Conservation (phyloP, 2,888 invertebrate species). For the Cantharis lateralis region DNA sequence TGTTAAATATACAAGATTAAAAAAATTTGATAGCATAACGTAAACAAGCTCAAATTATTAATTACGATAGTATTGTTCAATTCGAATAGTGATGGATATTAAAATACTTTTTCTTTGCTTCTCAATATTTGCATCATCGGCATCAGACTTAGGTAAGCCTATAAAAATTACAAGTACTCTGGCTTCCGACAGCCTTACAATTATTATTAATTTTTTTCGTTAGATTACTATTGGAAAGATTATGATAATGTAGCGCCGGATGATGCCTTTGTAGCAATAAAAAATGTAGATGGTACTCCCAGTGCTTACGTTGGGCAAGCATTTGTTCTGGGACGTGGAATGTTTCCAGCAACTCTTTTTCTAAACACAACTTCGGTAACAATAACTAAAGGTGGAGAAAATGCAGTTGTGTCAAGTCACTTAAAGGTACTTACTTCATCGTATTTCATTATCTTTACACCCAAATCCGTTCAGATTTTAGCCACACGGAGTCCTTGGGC, state of each 20-base stretch:
- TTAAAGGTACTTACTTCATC: neutral
- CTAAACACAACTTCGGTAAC: neutral
- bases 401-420: neutral
- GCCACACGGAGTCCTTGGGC: neutral
- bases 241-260: neutral
- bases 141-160: too few species aligned
- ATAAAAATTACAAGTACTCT: too few species aligned
- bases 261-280: neutral
- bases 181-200: too few species aligned
- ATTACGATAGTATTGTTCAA: too few species aligned
- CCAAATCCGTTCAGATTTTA: neutral
- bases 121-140: too few species aligned
- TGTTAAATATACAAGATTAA: too few species aligned
- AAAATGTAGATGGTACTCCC: neutral
- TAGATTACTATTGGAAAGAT: neutral
- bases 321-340: neutral
- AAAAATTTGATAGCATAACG: too few species aligned
- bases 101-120: too few species aligned
- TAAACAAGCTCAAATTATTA: too few species aligned
- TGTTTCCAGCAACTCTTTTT: neutral
- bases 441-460: too few species aligned
- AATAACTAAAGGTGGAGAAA: neutral
- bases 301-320: neutral
- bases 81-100: too few species aligned
- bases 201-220: too few species aligned